Conservation (phyloP, 1,140 invertebrate species). For the Drosophila simulans region DNA sequence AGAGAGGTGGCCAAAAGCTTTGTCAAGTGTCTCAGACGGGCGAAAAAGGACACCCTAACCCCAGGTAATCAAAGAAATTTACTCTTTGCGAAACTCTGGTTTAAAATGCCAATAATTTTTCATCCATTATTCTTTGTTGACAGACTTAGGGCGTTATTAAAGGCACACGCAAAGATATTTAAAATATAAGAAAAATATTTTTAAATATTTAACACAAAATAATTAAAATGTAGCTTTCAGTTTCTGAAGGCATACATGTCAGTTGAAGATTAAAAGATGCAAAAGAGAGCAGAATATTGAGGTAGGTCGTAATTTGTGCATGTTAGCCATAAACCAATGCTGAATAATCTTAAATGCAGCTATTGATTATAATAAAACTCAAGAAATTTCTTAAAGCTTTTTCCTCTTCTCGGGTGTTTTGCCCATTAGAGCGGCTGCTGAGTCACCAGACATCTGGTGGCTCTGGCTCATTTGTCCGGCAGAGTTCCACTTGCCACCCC, state of each 20-base stretch:
- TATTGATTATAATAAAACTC: no score
- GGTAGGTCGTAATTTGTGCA: no score
- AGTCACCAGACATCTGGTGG: slow-evolving; percentile 67
- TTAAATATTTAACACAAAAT: background rate
- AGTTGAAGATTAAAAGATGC: no score
- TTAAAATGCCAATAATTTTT: slow-evolving; percentile 74
- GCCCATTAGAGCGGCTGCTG: slow-evolving; percentile 54
- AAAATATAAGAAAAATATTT: background rate
- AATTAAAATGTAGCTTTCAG: background rate
- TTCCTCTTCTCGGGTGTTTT: slow-evolving; percentile 1
- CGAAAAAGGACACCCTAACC: background rate
- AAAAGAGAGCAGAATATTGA: no score
- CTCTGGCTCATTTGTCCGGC: slow-evolving; percentile 57
- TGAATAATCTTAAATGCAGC: no score
- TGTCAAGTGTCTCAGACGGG: slow-evolving; percentile 12
- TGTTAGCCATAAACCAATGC: no score
- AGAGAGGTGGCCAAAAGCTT: background rate
- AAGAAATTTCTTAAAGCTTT: background rate
- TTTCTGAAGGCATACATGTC: no score
- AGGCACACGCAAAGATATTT: background rate
- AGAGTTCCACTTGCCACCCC: slow-evolving; percentile 2
- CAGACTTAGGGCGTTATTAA: slow-evolving; percentile 6
- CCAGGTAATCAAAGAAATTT: slow-evolving; percentile 50
- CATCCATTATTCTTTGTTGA: slow-evolving; percentile 13
- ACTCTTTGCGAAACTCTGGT: slow-evolving; percentile 38